phyloP scores from a whole-genome alignment of 1,140 invertebrate species.

The Zaprionus inermis region DNA sequence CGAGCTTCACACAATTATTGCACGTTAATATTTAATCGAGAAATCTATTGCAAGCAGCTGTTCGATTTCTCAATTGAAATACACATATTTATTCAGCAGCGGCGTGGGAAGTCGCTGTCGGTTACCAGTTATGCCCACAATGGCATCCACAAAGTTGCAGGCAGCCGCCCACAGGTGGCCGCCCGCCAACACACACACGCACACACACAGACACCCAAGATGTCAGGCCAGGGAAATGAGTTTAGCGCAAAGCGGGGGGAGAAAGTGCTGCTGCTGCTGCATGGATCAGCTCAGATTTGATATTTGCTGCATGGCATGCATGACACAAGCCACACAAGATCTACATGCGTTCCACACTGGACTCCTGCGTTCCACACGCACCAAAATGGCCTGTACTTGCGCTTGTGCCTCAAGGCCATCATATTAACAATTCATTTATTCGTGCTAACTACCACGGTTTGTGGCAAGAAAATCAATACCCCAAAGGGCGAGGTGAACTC shows the following conservation, averaged over 20 bases:
- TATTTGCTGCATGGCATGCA: not conserved
- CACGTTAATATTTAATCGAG: constrained; percentile 2
- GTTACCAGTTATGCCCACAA: constrained; percentile 35
- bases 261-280: constrained; percentile 21
- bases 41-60: constrained; percentile 28
- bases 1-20: not conserved
- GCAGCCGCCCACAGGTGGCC: constrained; percentile 47
- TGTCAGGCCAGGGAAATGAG: not conserved
- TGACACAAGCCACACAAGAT: not conserved
- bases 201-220: constrained; percentile 6
- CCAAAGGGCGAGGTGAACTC: not conserved
- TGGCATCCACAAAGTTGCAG: constrained; percentile 4
- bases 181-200: constrained; percentile 22
- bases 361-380: not conserved
- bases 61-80: constrained; percentile 29
- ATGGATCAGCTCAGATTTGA: not conserved
- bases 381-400: not conserved
- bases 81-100: not conserved
- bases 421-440: constrained; percentile 15
- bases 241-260: not conserved
- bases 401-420: constrained; percentile 4
- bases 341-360: constrained; percentile 2
- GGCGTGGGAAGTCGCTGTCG: constrained; percentile 38
- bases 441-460: not conserved
- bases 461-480: constrained; percentile 21